A percentile compares a stretch with the other conserved stretches of the same genome.
phyloP scores from a whole-genome alignment of 2,113 vertebrate species.

The Tragelaphus strepsiceros region DNA sequence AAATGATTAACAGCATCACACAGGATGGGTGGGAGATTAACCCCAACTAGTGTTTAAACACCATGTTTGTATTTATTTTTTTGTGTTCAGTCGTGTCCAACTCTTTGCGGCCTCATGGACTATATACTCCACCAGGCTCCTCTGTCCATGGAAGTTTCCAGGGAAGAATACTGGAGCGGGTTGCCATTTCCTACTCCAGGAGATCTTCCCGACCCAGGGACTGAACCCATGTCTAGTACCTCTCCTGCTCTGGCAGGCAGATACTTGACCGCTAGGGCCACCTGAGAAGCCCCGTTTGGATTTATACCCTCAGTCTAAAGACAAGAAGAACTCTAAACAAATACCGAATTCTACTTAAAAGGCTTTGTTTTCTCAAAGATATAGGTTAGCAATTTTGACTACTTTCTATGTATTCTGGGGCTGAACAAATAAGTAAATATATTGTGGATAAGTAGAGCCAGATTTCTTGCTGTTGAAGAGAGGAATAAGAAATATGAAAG shows the following conservation, averaged over 20 bases:
- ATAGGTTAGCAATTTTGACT: not conserved
- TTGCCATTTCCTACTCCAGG: not conserved
- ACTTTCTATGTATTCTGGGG: not conserved
- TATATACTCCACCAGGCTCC: not conserved
- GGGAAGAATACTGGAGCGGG: not conserved
- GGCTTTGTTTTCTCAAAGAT: not conserved
- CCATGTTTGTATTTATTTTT: not conserved
- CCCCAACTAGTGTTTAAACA: not conserved
- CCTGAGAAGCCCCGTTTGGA: not conserved
- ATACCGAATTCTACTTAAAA: not conserved
- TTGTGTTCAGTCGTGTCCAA: accelerated
- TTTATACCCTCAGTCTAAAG: not conserved
- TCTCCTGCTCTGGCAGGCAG: not conserved
- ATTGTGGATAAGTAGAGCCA: too few relatives aligned
- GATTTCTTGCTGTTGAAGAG: not conserved
- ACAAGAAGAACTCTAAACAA: not conserved
- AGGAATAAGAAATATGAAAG: not conserved
- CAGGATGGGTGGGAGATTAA: not conserved
- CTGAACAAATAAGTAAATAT: not conserved
- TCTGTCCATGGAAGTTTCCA: not conserved
- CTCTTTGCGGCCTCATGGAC: not conserved
- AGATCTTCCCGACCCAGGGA: not conserved
- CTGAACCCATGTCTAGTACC: not conserved
- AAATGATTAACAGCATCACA: not conserved
- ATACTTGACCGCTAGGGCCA: not conserved